A percentile compares a stretch with the other conserved stretches of the same genome.
Evolutionary conservation across 2,888 invertebrate species (phyloP).

Genomic region (Eupithecia dodoneata): DNA sequence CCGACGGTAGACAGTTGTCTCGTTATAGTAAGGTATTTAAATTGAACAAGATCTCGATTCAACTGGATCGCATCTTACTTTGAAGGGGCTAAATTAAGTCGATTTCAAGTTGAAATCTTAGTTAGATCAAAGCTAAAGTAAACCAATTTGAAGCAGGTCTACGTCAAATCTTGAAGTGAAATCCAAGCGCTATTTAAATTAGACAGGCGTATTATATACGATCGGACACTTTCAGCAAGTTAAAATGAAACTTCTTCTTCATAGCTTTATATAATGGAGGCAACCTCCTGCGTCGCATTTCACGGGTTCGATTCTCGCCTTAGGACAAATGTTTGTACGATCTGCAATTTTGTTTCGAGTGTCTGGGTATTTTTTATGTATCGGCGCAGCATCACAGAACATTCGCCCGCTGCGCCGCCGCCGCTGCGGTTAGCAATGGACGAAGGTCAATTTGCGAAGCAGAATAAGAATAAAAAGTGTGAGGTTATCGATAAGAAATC

Average conservation of each 20-base stretch:
- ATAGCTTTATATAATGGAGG: not conserved
- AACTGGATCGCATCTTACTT: conserved; percentile 2
- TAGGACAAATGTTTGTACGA: no score
- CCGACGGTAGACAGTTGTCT: no score
- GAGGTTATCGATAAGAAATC: no score
- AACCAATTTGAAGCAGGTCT: not conserved
- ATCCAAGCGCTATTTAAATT: not conserved
- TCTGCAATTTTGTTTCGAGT: no score
- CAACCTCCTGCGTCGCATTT: no score
- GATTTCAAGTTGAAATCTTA: conserved; percentile 6
- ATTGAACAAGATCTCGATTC: conserved; percentile 6
- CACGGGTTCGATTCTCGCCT: no score
- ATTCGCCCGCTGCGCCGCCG: no score
- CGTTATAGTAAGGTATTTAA: not conserved
- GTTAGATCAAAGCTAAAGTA: conserved; percentile 6
- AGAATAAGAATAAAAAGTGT: no score
- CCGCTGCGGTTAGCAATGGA: no score
- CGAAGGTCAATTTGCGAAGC: no score
- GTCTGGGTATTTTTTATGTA: no score
- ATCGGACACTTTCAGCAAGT: not conserved
- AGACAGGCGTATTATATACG: not conserved
- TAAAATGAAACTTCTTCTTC: not conserved
- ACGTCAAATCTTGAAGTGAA: not conserved
- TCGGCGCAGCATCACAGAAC: no score
- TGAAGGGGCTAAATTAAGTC: conserved; percentile 8